Conservation (phyloP, 2,888 invertebrate species). For the Sminthurides aquaticus region DNA sequence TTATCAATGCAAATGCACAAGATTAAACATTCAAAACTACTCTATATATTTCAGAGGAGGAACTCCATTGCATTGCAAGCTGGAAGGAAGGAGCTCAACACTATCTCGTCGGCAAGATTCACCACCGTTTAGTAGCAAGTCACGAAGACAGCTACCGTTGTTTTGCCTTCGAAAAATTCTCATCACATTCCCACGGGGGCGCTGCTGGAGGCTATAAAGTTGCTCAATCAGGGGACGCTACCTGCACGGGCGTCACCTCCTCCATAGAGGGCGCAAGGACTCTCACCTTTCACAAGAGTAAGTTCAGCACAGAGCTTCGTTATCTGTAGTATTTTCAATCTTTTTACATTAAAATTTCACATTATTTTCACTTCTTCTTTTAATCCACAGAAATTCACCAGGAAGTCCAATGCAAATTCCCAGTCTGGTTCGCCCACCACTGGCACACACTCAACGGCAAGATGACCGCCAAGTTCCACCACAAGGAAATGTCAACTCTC, state of each 20-base stretch:
- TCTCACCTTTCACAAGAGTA: conserved; percentile 74
- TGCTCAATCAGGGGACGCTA: conserved; percentile 86
- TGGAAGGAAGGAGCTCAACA: conserved; percentile 91
- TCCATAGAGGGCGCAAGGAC: conserved; percentile 79
- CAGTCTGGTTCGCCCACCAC: conserved; percentile 68
- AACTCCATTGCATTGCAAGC: conserved; percentile 78
- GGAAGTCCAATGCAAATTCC: conserved; percentile 68
- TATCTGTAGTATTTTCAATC: conserved; percentile 1
- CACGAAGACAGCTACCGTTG: conserved; percentile 90
- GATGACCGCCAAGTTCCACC: conserved; percentile 66
- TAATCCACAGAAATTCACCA: conserved; percentile 59
- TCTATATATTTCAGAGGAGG: conserved; percentile 81
- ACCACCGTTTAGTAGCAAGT: conserved; percentile 45
- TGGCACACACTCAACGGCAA: conserved; percentile 71
- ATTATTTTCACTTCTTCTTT: too few species aligned
- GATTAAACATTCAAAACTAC: too few species aligned
- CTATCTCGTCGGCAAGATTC: conserved; percentile 77
- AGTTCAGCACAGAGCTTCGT: neutral
- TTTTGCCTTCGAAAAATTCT: conserved; percentile 77
- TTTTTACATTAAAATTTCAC: neutral
- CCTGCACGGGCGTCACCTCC: conserved; percentile 84
- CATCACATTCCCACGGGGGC: conserved; percentile 39
- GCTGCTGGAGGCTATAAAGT: conserved; percentile 60
- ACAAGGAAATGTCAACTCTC: conserved; percentile 64
- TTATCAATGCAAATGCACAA: too few species aligned